Evolutionary conservation across 2,888 invertebrate species (phyloP).

Genomic region (Amorpha juglandis): DNA sequence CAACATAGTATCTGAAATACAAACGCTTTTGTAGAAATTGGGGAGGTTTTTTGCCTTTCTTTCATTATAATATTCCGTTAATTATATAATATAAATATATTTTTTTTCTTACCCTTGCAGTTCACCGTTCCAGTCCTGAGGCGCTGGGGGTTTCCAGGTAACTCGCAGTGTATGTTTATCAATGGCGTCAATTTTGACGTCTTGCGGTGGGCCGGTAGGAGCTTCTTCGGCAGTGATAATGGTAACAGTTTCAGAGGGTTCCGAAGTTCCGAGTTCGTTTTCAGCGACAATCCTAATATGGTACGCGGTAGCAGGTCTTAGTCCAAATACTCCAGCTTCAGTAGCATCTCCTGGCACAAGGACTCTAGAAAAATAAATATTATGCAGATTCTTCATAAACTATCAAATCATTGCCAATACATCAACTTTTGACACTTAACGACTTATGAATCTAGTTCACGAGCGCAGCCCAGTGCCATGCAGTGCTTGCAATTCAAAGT

Average conservation of each 20-base stretch:
- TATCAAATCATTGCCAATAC: not conserved
- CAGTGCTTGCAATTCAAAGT: too few relatives aligned
- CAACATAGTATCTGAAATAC: constrained; percentile 91
- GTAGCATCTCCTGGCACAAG: constrained; percentile 95
- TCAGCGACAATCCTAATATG: constrained; percentile 96
- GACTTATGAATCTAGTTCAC: too few relatives aligned
- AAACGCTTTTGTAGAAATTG: not conserved
- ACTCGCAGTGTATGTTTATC: constrained; percentile 94
- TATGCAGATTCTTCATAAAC: not conserved
- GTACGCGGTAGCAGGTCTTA: constrained; percentile 96
- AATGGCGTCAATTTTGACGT: constrained; percentile 92
- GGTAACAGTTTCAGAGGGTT: constrained; percentile 95
- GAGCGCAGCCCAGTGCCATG: too few relatives aligned
- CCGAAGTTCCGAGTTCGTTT: constrained; percentile 96
- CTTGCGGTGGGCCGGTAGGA: constrained; percentile 92
- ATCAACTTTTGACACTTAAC: too few relatives aligned
- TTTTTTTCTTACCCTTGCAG: constrained; percentile 81
- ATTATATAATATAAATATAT: not conserved
- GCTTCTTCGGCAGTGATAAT: constrained; percentile 98
- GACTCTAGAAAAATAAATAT: constrained; percentile 78
- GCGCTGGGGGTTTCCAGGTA: constrained; percentile 95
- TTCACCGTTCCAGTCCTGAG: constrained; percentile 96
- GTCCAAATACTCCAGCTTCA: constrained; percentile 94
- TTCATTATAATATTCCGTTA: too few relatives aligned
- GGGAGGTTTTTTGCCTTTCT: too few relatives aligned